Conservation (phyloP, 2,888 invertebrate species). For the Pimpla rufipes region DNA sequence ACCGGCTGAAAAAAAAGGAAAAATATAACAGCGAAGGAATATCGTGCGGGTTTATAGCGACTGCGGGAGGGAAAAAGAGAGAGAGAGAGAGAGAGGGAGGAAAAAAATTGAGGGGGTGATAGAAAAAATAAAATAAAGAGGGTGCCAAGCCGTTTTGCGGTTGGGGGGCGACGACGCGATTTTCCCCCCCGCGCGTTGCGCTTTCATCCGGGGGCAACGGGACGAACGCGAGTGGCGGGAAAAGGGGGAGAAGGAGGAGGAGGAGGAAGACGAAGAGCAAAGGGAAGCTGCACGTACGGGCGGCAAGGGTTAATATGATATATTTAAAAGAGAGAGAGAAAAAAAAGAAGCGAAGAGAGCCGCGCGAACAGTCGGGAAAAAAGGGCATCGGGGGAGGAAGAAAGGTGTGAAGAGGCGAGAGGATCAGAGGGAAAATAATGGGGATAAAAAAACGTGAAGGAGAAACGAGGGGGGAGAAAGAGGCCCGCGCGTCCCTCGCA, state of each 20-base stretch:
- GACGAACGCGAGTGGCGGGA: conserved; percentile 8
- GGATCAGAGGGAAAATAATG: conserved; percentile 63
- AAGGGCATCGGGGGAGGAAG: background rate
- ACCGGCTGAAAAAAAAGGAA: conserved; percentile 48
- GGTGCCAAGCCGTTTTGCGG: conserved; percentile 62
- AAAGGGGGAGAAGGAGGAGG: conserved; percentile 25
- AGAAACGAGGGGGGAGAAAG: conserved; percentile 4
- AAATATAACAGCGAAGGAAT: conserved; percentile 47
- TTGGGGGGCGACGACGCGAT: conserved; percentile 49
- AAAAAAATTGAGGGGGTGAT: conserved; percentile 53
- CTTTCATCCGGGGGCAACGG: conserved; percentile 50
- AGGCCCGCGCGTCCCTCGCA: background rate
- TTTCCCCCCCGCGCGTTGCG: conserved; percentile 32
- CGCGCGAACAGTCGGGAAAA: conserved; percentile 34
- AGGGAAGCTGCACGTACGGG: conserved; percentile 40
- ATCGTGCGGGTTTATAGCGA: no score
- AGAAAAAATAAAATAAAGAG: conserved; percentile 62
- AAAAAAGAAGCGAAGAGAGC: conserved; percentile 26
- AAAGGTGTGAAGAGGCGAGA: conserved; percentile 72
- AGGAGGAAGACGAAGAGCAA: background rate
- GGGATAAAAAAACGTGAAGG: conserved; percentile 34
- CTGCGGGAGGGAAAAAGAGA: background rate
- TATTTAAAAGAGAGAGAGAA: conserved; percentile 38
- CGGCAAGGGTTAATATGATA: conserved; percentile 40
- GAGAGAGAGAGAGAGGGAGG: conserved; percentile 36